Evolutionary conservation across 2,888 invertebrate species (phyloP).

Genomic region (Macrosiphum euphorbiae): DNA sequence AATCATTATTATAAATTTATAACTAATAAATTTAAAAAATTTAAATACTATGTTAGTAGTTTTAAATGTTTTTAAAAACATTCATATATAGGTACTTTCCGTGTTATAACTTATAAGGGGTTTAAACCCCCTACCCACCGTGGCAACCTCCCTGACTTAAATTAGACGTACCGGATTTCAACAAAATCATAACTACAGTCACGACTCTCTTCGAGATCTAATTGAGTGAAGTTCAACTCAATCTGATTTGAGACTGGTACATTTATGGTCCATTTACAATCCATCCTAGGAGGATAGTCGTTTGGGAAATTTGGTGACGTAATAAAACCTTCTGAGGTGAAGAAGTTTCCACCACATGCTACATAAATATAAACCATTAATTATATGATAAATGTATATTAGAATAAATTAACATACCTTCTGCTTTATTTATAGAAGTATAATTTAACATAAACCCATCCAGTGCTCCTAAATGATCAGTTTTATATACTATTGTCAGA

Average conservation of each 20-base stretch:
- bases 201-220: conserved; percentile 76
- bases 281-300: conserved; percentile 77
- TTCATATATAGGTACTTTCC: no score
- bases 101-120: no score
- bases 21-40: no score
- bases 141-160: neutral
- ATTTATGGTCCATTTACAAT: conserved; percentile 85
- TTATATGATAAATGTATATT: neutral
- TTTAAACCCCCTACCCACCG: no score
- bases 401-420: conserved; percentile 29
- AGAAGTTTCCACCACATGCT: conserved; percentile 83
- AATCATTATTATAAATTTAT: no score
- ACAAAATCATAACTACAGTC: conserved; percentile 79
- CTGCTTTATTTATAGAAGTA: conserved; percentile 74
- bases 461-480: conserved; percentile 74
- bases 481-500: conserved; percentile 78
- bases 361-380: conserved; percentile 38
- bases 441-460: conserved; percentile 85
- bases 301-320: conserved; percentile 85
- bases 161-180: conserved; percentile 77
- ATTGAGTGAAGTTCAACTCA: conserved; percentile 77
- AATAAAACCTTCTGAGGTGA: conserved; percentile 78
- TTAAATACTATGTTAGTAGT: no score
- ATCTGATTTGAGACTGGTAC: conserved; percentile 80
- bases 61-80: no score